phyloP scores from a whole-genome alignment of 2,888 invertebrate genomes.

The Eumerus sabulonum region DNA sequence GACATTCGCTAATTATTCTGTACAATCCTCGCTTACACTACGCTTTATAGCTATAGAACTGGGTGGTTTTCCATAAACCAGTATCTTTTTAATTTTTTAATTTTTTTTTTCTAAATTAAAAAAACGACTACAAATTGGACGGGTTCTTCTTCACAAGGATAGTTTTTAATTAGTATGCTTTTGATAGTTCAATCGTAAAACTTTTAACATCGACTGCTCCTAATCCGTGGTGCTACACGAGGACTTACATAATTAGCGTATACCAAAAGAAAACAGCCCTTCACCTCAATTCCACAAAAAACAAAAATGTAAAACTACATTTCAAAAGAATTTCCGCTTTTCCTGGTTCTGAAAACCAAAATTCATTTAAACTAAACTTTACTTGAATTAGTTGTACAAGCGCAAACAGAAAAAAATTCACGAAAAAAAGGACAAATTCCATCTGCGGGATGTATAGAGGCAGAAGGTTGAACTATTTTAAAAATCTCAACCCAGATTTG shows the following conservation, averaged over 20 bases:
- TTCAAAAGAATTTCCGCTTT: slow-evolving; percentile 29
- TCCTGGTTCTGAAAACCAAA: slow-evolving; percentile 29
- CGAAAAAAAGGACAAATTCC: slow-evolving; percentile 35
- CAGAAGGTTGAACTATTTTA: slow-evolving; percentile 42
- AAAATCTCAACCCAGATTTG: slow-evolving; percentile 39
- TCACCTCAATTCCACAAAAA: neutral
- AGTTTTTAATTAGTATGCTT: slow-evolving; percentile 56
- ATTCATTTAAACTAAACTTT: slow-evolving; percentile 58
- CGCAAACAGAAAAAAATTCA: neutral
- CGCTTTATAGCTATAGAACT: too few relatives aligned
- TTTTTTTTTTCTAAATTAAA: too few relatives aligned
- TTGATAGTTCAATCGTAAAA: slow-evolving; percentile 35
- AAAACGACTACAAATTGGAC: too few relatives aligned
- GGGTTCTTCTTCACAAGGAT: neutral
- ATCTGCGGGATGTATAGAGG: slow-evolving; percentile 28
- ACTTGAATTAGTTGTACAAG: slow-evolving; percentile 17
- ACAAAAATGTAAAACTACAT: neutral
- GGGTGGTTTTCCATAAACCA: too few relatives aligned
- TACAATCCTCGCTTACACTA: too few relatives aligned
- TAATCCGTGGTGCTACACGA: slow-evolving; percentile 17
- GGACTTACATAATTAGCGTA: slow-evolving; percentile 65
- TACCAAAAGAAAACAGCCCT: slow-evolving; percentile 35
- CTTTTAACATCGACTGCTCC: slow-evolving; percentile 29
- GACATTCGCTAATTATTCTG: too few relatives aligned
- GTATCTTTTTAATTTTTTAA: too few relatives aligned